phyloP scores from a whole-genome alignment of 2,113 vertebrate species.

The Chaetops frenatus region DNA sequence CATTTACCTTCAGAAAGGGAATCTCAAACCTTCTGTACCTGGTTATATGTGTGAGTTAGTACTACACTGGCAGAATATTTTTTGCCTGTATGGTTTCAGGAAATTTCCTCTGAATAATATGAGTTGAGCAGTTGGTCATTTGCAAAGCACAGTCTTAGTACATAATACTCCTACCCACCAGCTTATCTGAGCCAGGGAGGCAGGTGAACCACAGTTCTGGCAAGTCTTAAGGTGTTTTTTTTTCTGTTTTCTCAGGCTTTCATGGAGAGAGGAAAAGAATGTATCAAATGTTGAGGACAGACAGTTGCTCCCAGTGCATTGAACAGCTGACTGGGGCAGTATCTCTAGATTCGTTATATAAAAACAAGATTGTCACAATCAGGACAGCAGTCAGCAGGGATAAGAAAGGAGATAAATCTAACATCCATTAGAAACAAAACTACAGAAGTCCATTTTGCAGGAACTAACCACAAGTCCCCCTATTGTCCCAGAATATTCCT shows the following conservation, averaged over 20 bases:
- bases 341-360: background rate
- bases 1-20: background rate
- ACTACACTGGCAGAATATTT: background rate
- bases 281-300: background rate
- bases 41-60: background rate
- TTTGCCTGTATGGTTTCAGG: background rate
- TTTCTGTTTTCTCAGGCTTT: background rate
- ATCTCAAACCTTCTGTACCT: background rate
- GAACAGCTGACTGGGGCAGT: background rate
- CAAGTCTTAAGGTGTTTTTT: background rate
- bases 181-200: fast-evolving
- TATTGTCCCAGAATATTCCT: background rate
- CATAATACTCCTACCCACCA: background rate
- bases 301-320: background rate
- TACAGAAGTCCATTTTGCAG: background rate
- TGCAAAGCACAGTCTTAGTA: background rate
- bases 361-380: background rate
- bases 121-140: background rate
- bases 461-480: background rate
- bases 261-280: background rate
- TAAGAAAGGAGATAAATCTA: background rate
- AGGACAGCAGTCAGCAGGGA: background rate
- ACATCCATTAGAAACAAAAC: background rate
- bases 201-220: background rate
- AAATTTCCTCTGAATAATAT: background rate